These are phyloP conservation scores for Tor tambroides DNA, from an alignment of 2,113 vertebrate species.

Conservation along the genomic window DNA sequence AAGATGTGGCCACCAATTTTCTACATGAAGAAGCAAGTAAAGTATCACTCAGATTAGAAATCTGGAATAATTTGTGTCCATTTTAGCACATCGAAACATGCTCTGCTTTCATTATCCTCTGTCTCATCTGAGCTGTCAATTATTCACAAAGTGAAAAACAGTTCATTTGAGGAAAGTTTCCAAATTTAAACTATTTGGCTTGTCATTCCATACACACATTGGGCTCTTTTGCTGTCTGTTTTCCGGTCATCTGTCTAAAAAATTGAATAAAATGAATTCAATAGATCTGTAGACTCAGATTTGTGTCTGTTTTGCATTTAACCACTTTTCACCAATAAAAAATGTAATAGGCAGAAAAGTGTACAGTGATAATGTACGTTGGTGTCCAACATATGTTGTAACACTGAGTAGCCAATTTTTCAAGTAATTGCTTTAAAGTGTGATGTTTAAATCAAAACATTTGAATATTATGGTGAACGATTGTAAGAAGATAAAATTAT, in stretches of 20 bases:
- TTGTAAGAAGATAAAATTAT: neutral
- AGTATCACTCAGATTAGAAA: neutral
- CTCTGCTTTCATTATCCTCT: neutral
- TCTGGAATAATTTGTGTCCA: neutral
- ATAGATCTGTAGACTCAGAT: neutral
- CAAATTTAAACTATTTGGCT: neutral
- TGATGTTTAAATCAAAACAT: neutral
- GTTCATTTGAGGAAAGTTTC: neutral
- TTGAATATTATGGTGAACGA: neutral
- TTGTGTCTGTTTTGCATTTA: neutral
- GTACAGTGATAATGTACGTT: neutral
- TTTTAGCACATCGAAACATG: neutral
- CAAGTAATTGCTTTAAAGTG: neutral
- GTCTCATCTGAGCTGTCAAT: neutral
- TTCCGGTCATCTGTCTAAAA: constrained; percentile 41
- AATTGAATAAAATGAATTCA: constrained; percentile 58
- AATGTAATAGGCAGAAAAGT: neutral
- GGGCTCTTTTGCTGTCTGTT: constrained; percentile 16
- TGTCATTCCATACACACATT: constrained; percentile 46
- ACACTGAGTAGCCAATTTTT: neutral
- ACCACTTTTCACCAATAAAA: neutral
- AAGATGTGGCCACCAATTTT: neutral
- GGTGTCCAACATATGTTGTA: neutral
- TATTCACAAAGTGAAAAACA: neutral
- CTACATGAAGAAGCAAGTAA: neutral